Percentiles rank a stretch among this genome's conserved stretches.
phyloP scores from a whole-genome alignment of 2,113 vertebrate genomes.

The Speoplatyrhinus poulsoni region DNA sequence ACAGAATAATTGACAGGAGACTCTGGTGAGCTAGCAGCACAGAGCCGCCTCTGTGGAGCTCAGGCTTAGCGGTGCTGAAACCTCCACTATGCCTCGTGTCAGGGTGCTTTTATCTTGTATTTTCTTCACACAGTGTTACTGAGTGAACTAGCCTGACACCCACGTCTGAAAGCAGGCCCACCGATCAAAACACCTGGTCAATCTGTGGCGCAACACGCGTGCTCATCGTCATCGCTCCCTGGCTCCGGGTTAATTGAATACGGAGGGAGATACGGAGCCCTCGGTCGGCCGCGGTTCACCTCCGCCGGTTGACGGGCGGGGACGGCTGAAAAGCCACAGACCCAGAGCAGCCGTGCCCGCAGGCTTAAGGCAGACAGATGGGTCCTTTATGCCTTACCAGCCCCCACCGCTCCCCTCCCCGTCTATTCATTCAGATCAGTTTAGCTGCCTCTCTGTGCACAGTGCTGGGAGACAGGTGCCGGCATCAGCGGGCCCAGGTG shows the following conservation, averaged over 20 bases:
- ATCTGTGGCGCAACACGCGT: slow-evolving; percentile 32
- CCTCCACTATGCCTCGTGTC: slow-evolving; percentile 11
- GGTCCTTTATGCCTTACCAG: slow-evolving; percentile 61
- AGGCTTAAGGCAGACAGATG: slow-evolving; percentile 68
- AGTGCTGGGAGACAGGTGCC: slow-evolving; percentile 66
- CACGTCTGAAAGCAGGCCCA: slow-evolving; percentile 27
- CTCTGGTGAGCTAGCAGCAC: slow-evolving; percentile 58
- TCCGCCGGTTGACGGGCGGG: slow-evolving; percentile 35
- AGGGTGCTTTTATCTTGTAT: background rate
- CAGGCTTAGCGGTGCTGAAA: slow-evolving; percentile 49
- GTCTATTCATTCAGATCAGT: slow-evolving; percentile 71
- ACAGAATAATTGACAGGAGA: slow-evolving; percentile 59
- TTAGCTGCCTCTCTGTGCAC: slow-evolving; percentile 58
- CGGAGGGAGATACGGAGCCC: slow-evolving; percentile 60
- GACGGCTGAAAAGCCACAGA: slow-evolving; percentile 48
- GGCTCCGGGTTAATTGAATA: slow-evolving; percentile 62
- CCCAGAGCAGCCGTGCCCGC: slow-evolving; percentile 63
- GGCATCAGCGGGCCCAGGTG: slow-evolving; percentile 57
- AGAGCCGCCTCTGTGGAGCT: slow-evolving; percentile 54
- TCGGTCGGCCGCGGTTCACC: slow-evolving; percentile 40
- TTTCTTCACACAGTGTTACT: slow-evolving; percentile 32
- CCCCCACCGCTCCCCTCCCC: slow-evolving; percentile 24
- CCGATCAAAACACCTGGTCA: slow-evolving; percentile 41
- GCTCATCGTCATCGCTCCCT: slow-evolving; percentile 18
- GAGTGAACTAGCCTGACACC: slow-evolving; percentile 26